Evolutionary conservation across 2,113 vertebrate species (phyloP), one percentile per base, ranked within the genome.

Genomic region (Delphinus delphis): DNA sequence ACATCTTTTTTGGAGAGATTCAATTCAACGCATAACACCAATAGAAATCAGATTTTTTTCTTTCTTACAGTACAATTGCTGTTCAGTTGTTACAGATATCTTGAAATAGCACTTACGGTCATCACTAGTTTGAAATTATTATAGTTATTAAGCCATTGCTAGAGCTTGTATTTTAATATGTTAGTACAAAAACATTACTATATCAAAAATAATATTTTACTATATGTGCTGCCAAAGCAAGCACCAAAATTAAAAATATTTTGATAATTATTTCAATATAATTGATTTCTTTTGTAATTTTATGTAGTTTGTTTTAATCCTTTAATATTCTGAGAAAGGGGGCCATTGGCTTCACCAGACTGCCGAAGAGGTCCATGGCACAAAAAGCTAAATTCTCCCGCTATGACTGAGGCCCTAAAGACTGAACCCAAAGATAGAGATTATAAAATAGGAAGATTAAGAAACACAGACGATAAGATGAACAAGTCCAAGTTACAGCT

Each of bases 391-490:
- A 88, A 83, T 55, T 90, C 28, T 82, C n/a, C 26, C 83, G 28
- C 31, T 71, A 1, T 55, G 83, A n/a, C 12, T 60, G 73, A 81
- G 36, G 41, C 25, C 47, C 41, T 71, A 47, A 73, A 62, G 36
- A 31, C 76, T 76, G 65, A 96, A 93, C 31, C 31, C 60, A 76
- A 53, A 74, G 53, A 73, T 62, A 50, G 67, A 65, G 17, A 25
- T 86, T 86, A 65, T 67, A 90, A 94, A 96, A 93, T 67, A 77
- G 67, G 33, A 83, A 95, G 82, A 58, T 85, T 87, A 55, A 96
- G 95, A 93, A 90, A 85, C 14, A 14, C 58, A 33, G 85, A 93
- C 14, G 31, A 68, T 90, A 93, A 84, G 14, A 62, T 81, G 67
- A 90, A 71, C 26, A 93, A 62, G 36, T 93, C 9, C 6, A 92